Percentiles rank a stretch among this genome's conserved stretches.
Conservation (phyloP, 2,888 invertebrate genomes). For the Rhagium mordax region DNA sequence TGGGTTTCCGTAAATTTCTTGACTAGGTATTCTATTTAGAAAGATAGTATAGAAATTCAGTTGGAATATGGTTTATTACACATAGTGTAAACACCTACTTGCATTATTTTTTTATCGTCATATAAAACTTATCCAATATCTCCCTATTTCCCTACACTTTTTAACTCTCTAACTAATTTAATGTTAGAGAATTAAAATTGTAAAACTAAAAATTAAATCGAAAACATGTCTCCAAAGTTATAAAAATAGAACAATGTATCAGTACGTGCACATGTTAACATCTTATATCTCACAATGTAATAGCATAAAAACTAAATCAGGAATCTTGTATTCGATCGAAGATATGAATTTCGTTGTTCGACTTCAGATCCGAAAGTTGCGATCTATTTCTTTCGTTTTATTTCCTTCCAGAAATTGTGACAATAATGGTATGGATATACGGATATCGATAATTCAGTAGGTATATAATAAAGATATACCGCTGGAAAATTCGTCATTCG, state of each 20-base stretch:
- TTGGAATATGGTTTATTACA: no score
- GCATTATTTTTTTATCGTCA: no score
- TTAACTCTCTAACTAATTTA: no score
- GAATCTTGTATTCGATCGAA: slow-evolving; percentile 39
- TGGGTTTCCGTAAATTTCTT: no score
- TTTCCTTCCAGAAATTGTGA: slow-evolving; percentile 26
- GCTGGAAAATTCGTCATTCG: neutral
- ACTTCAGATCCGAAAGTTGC: slow-evolving; percentile 30
- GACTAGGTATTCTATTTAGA: no score
- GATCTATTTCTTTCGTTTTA: slow-evolving; percentile 27
- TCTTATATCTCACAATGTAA: slow-evolving; percentile 29
- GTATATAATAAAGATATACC: slow-evolving; percentile 27
- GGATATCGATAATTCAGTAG: slow-evolving; percentile 28
- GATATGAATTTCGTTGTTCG: slow-evolving; percentile 45
- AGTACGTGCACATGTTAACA: slow-evolving; percentile 33
- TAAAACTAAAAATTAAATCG: no score
- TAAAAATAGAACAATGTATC: slow-evolving; percentile 9
- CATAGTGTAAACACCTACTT: no score
- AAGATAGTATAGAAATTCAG: no score
- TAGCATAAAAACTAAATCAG: slow-evolving; percentile 32
- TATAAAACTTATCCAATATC: no score
- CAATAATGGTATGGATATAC: slow-evolving; percentile 30
- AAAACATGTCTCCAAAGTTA: neutral
- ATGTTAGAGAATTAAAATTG: no score
- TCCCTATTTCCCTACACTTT: no score